These are phyloP conservation scores for Athrips mouffetella DNA, from an alignment of 2,888 invertebrate species.

Conservation along the genomic window DNA sequence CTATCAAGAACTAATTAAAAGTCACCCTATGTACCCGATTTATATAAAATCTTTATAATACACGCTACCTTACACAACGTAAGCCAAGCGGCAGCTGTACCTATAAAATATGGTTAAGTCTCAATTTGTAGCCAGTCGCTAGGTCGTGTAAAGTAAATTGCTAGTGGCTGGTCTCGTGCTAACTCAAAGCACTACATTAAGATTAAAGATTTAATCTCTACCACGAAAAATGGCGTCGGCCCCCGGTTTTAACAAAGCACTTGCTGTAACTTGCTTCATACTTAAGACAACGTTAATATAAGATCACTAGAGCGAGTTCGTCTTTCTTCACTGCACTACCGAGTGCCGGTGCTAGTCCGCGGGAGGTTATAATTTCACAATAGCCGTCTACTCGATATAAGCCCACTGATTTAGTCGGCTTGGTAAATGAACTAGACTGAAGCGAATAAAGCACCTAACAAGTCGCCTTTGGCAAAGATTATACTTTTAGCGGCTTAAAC, in stretches of 20 bases:
- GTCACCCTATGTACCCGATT: too few relatives aligned
- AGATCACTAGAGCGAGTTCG: conserved; percentile 53
- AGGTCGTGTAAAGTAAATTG: conserved; percentile 1
- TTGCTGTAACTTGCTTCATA: too few relatives aligned
- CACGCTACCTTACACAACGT: too few relatives aligned
- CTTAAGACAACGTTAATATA: conserved; percentile 34
- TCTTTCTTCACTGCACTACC: conserved; percentile 56
- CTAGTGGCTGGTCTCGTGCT: neutral
- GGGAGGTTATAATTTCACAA: conserved; percentile 57
- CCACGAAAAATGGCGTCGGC: conserved; percentile 4
- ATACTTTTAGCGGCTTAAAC: conserved; percentile 17
- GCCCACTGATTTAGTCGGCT: conserved; percentile 51
- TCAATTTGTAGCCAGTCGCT: neutral
- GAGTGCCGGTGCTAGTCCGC: conserved; percentile 50
- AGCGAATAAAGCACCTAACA: conserved; percentile 49
- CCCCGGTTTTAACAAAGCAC: conserved; percentile 9
- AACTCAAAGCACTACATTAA: conserved; percentile 3
- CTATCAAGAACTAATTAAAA: too few relatives aligned
- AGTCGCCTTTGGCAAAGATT: conserved; percentile 47
- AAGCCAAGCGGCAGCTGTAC: neutral
- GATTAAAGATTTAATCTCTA: conserved; percentile 11
- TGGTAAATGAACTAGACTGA: conserved; percentile 56
- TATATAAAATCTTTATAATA: too few relatives aligned
- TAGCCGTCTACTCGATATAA: conserved; percentile 44
- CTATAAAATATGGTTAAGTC: neutral